These are phyloP conservation scores for Trachymyrmex septentrionalis DNA, from an alignment of 1,140 invertebrate species.

Conservation along the genomic window DNA sequence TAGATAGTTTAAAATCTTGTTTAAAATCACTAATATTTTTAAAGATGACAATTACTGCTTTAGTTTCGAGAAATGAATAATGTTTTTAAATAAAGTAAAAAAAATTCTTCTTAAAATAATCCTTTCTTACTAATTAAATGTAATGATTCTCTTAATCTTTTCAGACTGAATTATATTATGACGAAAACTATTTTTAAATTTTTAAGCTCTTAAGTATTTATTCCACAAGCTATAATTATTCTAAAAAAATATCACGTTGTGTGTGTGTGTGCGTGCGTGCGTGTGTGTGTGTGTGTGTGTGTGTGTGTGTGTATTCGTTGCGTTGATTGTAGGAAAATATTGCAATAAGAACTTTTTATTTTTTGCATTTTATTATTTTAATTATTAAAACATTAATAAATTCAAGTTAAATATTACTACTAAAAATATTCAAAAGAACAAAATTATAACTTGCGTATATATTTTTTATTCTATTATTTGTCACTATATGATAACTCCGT, in stretches of 20 bases:
- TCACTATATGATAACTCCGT: not conserved
- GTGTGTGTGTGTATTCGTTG: not conserved
- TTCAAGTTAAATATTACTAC: not conserved
- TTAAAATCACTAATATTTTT: not conserved
- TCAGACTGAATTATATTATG: conserved; percentile 20
- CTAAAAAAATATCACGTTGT: not conserved
- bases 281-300: no score
- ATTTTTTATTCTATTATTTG: not conserved
- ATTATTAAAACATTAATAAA: conserved; percentile 2
- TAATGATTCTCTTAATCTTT: conserved; percentile 12
- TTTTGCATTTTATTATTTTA: not conserved
- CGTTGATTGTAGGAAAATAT: not conserved
- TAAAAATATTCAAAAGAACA: not conserved
- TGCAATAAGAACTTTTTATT: not conserved
- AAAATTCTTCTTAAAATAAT: conserved; percentile 16
- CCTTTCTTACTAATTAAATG: not conserved
- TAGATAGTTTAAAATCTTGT: not conserved
- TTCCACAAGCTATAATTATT: not conserved
- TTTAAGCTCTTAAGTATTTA: not conserved
- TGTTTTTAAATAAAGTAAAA: conserved; percentile 26
- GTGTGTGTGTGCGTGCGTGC: no score
- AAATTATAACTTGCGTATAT: not conserved
- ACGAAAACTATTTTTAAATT: conserved; percentile 41
- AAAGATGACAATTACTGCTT: not conserved
- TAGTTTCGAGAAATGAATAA: not conserved